Evolutionary conservation across 1,140 invertebrate genomes (phyloP).

Genomic region (Zaprionus lachaisei): DNA sequence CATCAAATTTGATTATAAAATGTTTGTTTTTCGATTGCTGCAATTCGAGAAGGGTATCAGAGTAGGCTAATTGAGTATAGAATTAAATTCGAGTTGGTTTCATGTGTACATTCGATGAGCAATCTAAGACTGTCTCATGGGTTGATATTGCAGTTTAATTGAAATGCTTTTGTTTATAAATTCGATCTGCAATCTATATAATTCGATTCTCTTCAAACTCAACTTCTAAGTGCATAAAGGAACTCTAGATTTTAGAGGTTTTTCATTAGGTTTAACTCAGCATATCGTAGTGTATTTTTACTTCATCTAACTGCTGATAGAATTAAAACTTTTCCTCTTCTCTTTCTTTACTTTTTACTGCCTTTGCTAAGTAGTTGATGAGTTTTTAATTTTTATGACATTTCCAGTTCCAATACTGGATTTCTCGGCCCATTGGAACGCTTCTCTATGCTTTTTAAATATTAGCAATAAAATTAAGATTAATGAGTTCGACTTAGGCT

Average conservation of each 20-base stretch:
- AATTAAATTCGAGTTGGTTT: too few relatives aligned
- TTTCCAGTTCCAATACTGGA: background rate
- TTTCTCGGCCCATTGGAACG: background rate
- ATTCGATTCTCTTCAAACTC: background rate
- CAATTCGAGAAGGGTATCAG: background rate
- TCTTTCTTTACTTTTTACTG: background rate
- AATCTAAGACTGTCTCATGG: background rate
- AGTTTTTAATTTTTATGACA: slow-evolving; percentile 9
- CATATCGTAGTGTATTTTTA: background rate
- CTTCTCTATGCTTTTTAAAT: slow-evolving; percentile 20
- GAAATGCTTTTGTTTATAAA: background rate
- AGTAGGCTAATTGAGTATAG: background rate
- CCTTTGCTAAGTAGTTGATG: slow-evolving; percentile 12
- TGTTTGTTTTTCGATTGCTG: slow-evolving; percentile 25
- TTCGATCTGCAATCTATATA: background rate
- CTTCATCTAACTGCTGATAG: background rate
- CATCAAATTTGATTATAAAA: slow-evolving; percentile 59
- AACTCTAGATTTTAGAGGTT: background rate
- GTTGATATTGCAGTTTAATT: background rate
- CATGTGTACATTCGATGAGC: background rate
- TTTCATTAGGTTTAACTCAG: too few relatives aligned
- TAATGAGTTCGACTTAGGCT: slow-evolving; percentile 33
- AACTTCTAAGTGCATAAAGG: background rate
- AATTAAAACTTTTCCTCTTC: background rate
- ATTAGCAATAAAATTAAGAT: slow-evolving; percentile 45